A percentile compares a stretch with the other conserved stretches of the same genome.
Conservation (phyloP, 2,797 vertebrate species). For the Phalanger gymnotis region DNA sequence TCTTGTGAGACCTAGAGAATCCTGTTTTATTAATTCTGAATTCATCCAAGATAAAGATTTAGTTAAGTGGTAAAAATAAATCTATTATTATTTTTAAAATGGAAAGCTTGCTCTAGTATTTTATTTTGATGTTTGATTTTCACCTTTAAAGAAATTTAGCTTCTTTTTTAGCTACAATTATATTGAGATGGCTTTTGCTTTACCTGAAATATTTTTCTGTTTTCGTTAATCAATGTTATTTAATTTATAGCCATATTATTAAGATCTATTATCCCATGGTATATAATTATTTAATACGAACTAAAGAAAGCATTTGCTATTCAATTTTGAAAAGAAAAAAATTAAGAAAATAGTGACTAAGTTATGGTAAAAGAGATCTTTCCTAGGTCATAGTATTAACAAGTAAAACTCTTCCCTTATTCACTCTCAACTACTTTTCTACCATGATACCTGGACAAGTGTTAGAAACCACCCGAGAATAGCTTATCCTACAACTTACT, state of each 20-base stretch:
- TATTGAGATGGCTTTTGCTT: slow-evolving; percentile 24
- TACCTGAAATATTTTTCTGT: background rate
- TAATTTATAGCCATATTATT: background rate
- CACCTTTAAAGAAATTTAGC: slow-evolving; percentile 35
- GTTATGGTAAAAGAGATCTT: background rate
- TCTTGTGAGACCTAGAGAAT: slow-evolving; percentile 46
- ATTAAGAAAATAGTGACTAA: background rate
- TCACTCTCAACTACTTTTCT: background rate
- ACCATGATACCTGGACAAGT: slow-evolving; percentile 8
- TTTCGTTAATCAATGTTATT: background rate
- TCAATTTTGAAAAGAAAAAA: slow-evolving; percentile 19
- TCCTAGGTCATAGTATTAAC: background rate
- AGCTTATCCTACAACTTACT: slow-evolving; percentile 1
- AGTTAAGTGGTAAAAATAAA: background rate
- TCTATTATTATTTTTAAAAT: background rate
- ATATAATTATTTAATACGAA: slow-evolving; percentile 27
- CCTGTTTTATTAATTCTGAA: slow-evolving; percentile 16
- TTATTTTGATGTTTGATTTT: slow-evolving; percentile 13
- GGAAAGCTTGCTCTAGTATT: background rate
- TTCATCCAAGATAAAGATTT: background rate
- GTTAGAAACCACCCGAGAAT: background rate
- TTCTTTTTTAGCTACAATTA: slow-evolving; percentile 31
- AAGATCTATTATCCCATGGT: background rate
- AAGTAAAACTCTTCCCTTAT: background rate
- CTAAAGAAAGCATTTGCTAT: background rate